These are phyloP conservation scores for Hystrix brachyura DNA, from an alignment of 2,113 vertebrate genomes.

Conservation along the genomic window DNA sequence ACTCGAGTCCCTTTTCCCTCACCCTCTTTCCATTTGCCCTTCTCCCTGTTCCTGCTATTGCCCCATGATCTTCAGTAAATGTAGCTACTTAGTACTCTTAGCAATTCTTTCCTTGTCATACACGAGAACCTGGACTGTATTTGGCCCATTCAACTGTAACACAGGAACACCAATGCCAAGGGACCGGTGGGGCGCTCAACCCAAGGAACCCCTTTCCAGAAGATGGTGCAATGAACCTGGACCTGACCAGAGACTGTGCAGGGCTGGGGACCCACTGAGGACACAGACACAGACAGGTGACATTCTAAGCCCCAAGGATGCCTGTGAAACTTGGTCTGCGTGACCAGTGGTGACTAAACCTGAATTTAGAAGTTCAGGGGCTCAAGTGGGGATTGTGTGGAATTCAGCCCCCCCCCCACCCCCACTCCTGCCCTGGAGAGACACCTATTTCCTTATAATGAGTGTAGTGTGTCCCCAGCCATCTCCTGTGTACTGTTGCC, in stretches of 20 bases:
- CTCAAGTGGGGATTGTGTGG: not conserved
- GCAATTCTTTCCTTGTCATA: too few species aligned
- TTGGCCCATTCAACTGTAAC: too few species aligned
- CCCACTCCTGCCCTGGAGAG: not conserved
- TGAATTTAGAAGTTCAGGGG: too few species aligned
- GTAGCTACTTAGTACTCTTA: too few species aligned
- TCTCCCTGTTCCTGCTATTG: too few species aligned
- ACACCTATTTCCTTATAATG: fast-evolving
- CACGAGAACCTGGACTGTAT: too few species aligned
- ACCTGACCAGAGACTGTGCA: not conserved
- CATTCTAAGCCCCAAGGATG: not conserved
- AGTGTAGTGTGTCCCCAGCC: fast-evolving
- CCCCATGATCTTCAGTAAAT: too few species aligned
- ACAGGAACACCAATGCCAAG: not conserved
- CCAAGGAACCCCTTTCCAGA: not conserved
- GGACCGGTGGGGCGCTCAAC: not conserved
- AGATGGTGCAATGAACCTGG: not conserved
- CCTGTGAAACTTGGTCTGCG: not conserved
- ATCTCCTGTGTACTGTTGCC: fast-evolving
- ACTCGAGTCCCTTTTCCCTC: too few species aligned
- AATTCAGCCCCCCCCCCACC: too few species aligned
- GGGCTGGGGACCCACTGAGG: not conserved
- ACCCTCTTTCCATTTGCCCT: too few species aligned
- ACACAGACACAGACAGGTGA: not conserved
- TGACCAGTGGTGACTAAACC: not conserved